Base-by-base conservation (phyloP, 2,797 vertebrate genomes). In the Muscicapa comitata region DNA sequence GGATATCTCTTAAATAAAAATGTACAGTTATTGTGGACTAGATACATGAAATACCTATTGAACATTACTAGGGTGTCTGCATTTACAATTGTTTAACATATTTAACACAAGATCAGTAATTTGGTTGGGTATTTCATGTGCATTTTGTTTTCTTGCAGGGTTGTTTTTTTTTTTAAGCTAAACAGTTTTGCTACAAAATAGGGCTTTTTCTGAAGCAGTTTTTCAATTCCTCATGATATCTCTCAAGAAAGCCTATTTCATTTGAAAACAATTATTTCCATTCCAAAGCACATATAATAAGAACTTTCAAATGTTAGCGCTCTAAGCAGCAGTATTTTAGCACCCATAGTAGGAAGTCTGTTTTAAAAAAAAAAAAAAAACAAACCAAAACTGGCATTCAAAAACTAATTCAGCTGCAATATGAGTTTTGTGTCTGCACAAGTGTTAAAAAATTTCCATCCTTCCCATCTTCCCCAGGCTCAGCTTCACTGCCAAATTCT, bases 141-240 rank as follows among this genome's bases (percentile, higher is more conserved):
- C 29, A 4, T 37, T 11, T 21, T 75, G 11, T 17, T 53, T 35
- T 7, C n/a, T 13, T 21, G 16, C 2, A 10, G 11, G 1, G 0
- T 4, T 9, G 10, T 3, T 17, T 67, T 17, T 71, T 17, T 71
- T 57, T 67, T 26, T 15, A 50, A 59, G 28, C 4, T 59, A 48
- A 1, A 0, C 5, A 13, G 51, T 76, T 76, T 58, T 81, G 28
- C 10, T 37, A 58, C 7, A 78, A 87, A 89, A 73, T 8, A 2
- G 4, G 78, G 12, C 10, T 29, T 76, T 83, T 79, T 73, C 82
- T 73, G 33, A 90, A 93, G 59, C 17, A 48, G 9, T 58, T 62
- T 47, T 10, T 66, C 11, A n/a, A 11, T 29, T 74, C 16, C 23
- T 43, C 6, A 7, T 65, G 14, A 24, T 20, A 55, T 15, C 31